Base-by-base conservation (phyloP, 2,113 vertebrate genomes). In the Melanocharis versteri region DNA sequence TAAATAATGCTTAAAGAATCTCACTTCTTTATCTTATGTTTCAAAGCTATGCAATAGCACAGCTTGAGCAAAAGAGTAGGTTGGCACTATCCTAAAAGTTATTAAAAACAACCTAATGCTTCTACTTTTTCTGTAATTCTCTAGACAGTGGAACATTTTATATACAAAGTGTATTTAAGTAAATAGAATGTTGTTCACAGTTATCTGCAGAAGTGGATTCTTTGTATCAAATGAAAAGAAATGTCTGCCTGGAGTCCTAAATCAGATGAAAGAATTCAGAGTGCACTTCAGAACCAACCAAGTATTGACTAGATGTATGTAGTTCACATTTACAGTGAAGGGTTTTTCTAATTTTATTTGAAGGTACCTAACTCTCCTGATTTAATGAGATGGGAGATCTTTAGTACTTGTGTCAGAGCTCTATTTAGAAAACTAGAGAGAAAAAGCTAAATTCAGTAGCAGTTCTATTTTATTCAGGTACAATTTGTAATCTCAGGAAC, bases 161-260 rank as follows among this genome's bases (percentile, higher is more conserved):
- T 82, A 90, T 31, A n/a, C 58, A 83, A 87, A 90, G 15, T 53
- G 8, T 45, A 61, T 95, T 91, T 95, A 90, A 91, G 61, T 68
- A 96, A 92, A 94, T 22, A 6, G 44, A 85, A 18, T 65, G 31
- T 83, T 88, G 18, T 62, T 91, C 48, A 78, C 22, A 45, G 48
- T 69, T 88, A 61, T 39, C 85, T 92, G 75, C 26, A 88, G 82
- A 92, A 90, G 54, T 80, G 23, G 30, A 73, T 94, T 86, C 62
- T 94, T 90, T 72, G 76, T 69, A 65, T 80, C 45, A 92, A 82
- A 82, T 82, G 39, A 81, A 94, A 94, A 71, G 33, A 86, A 88
- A 88, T n/a, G 15, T 50, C 90, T 86, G 45, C 48, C 40, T 80
- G 28, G 62, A 90, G 48, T 92, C 42, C 12, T 65, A 69, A 88